Base-by-base conservation (phyloP, 2,888 invertebrate species). In the Cybosia mesomella region DNA sequence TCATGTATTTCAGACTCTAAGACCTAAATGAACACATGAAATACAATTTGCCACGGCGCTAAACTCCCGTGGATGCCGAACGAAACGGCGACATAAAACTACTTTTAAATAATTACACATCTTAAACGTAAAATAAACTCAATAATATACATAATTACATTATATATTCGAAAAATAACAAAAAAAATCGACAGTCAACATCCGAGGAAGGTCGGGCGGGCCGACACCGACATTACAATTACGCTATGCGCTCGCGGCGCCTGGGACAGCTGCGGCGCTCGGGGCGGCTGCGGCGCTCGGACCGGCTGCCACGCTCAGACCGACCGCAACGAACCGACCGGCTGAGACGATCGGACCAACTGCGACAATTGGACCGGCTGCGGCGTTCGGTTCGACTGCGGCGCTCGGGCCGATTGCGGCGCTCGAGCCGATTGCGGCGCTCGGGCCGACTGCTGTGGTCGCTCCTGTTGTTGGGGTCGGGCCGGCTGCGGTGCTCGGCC, bases 111-210 rank as follows among this genome's bases (percentile, higher is more conserved):
- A 94, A 93, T 94, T 94, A 93, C 93, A 93, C 88, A 85, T 90
- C 91, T 90, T 93, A 92, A 92, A 92, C 88, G 84, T 91, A 92
- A 91, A 91, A 93, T 94, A 93, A 95, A 94, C 92, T 94, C 92
- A 92, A 83, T 91, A 95, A 91, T 95, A 92, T 94, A 95, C 94
- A 95, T 94, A 94, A 94, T 94, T 94, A 94, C 94, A 95, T 92
- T 90, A 93, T 92, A 94, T 93, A 93, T 93, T 92, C 92, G 91
- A 93, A 93, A 88, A 88, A 89, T 89, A 91, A 92, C 89, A 90
- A 91, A 89, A 91, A 89, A 89, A 64, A 88, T 85, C 82, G 86
- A 85, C 83, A 84, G 82, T 85, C 87, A 85, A 85, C 85, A 84
- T 83, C 82, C 81, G 77, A 77, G 73, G 76, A 73, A 9, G 68